Conservation (phyloP, 2,113 vertebrate genomes). For the Phrynocephalus versicolor region DNA sequence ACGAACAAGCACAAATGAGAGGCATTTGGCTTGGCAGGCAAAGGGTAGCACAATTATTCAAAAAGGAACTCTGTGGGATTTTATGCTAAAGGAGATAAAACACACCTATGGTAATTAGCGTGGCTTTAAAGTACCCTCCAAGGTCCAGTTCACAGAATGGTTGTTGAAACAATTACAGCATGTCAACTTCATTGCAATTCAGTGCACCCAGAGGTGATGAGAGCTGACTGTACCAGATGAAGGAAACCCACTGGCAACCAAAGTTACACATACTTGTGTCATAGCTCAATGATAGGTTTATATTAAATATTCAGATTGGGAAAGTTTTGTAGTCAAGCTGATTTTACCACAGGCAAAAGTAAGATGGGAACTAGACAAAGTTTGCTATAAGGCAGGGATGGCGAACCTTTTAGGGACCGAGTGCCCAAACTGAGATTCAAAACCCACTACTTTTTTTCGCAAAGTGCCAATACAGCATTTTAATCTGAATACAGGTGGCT, state of each 20-base stretch:
- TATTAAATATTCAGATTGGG: background rate
- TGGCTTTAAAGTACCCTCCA: constrained; percentile 6
- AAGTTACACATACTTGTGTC: background rate
- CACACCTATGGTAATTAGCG: background rate
- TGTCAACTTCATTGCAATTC: background rate
- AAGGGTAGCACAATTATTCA: background rate
- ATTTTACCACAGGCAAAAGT: background rate
- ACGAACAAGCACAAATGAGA: background rate
- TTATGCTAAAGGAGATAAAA: background rate
- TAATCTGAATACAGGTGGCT: too few relatives aligned
- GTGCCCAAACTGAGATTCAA: too few relatives aligned
- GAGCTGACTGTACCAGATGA: background rate
- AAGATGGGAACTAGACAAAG: background rate
- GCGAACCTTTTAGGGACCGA: too few relatives aligned
- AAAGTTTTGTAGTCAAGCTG: background rate
- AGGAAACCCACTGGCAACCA: background rate
- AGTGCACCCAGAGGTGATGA: too few relatives aligned
- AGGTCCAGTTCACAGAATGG: background rate
- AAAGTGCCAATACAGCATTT: too few relatives aligned
- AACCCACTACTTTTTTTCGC: too few relatives aligned
- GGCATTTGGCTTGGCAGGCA: background rate
- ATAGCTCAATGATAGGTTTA: background rate
- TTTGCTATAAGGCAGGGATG: background rate
- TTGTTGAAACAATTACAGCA: constrained; percentile 1
- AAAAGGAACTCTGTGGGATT: background rate